Evolutionary conservation across 2,797 vertebrate species (phyloP).

Genomic region (Sylvia borin): DNA sequence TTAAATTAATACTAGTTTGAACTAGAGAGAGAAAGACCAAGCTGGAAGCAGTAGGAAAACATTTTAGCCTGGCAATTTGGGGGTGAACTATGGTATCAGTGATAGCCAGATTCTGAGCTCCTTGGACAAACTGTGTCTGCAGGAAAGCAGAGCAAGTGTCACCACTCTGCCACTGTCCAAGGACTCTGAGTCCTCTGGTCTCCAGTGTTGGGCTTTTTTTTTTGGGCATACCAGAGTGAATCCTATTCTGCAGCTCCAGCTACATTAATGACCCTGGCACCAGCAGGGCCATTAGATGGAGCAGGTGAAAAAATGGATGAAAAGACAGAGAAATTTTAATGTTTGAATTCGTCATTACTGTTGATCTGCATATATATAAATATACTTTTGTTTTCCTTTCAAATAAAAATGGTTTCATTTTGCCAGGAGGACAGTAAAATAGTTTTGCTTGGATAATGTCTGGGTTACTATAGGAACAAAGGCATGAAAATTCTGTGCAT

Average conservation of each 20-base stretch:
- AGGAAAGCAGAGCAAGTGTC: not conserved
- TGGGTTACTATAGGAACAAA: not conserved
- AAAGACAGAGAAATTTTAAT: not conserved
- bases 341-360: not conserved
- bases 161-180: not conserved
- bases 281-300: not conserved
- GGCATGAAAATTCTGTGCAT: not conserved
- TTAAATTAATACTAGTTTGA: not conserved
- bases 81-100: not conserved
- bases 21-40: not conserved
- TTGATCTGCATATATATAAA: not conserved
- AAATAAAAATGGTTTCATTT: not conserved
- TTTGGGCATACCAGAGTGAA: not conserved
- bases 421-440: not conserved
- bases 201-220: not conserved
- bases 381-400: not conserved
- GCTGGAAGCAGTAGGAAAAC: not conserved
- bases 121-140: not conserved
- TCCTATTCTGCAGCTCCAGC: not conserved
- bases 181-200: not conserved
- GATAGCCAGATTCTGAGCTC: not conserved
- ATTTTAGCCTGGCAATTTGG: not conserved
- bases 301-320: not conserved
- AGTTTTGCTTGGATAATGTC: not conserved
- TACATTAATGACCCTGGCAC: not conserved